A percentile compares a stretch with the other conserved stretches of the same genome.
Conservation (phyloP, 2,113 vertebrate genomes). For the Psittacula cyanocephala region DNA sequence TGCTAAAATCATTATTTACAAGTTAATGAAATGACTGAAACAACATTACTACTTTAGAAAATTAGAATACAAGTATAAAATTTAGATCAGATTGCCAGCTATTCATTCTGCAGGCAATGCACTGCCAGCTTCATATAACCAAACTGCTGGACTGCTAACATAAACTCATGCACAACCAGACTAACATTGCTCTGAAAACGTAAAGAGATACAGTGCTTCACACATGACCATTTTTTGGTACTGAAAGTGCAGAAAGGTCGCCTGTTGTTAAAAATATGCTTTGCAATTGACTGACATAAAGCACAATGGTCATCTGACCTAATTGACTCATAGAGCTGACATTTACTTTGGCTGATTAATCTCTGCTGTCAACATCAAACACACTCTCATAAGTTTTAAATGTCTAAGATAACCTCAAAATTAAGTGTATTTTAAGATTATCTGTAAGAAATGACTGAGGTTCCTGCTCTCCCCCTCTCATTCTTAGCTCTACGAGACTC, state of each 20-base stretch:
- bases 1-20: constrained; percentile 40
- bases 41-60: constrained; percentile 3
- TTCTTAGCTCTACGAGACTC: not conserved
- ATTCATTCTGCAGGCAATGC: not conserved
- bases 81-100: not conserved
- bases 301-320: constrained; percentile 13
- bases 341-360: constrained; percentile 20
- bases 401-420: not conserved
- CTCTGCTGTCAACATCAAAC: not conserved
- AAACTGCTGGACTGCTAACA: not conserved
- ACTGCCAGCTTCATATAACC: not conserved
- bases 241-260: not conserved
- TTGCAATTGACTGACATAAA: constrained; percentile 1
- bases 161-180: not conserved
- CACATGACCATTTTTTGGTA: not conserved
- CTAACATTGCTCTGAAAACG: not conserved
- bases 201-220: not conserved
- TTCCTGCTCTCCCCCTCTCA: not conserved
- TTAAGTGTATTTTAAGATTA: not conserved
- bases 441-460: not conserved
- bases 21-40: constrained; percentile 15
- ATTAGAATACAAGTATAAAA: not conserved
- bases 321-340: not conserved
- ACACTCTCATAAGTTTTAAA: not conserved
- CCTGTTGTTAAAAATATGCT: not conserved